Evolutionary conservation across 37 sponge, comb jelly and placozoan species (phyloP).

Genomic region (Bolinopsis microptera): DNA sequence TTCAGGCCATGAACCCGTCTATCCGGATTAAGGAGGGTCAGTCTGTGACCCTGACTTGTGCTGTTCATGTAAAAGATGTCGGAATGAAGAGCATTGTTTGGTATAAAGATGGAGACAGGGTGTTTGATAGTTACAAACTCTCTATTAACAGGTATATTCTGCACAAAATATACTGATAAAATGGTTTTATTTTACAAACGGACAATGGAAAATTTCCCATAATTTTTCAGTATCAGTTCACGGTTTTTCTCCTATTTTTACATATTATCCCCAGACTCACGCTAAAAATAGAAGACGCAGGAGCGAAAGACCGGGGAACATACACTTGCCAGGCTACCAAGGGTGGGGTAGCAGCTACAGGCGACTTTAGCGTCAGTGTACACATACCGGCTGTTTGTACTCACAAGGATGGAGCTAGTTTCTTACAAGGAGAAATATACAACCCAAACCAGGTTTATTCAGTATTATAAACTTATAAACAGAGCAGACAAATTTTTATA

Average conservation of each 20-base stretch:
- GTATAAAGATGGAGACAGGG: background rate
- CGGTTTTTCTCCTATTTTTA: background rate
- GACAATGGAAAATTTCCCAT: too few relatives aligned
- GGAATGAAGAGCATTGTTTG: constrained; percentile 12
- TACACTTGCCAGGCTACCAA: constrained; percentile 27
- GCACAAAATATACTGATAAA: background rate
- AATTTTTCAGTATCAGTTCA: background rate
- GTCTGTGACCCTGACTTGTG: background rate
- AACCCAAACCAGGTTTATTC: constrained; percentile 39
- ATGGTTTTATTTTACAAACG: too few relatives aligned
- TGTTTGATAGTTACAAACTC: background rate
- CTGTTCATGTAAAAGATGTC: background rate
- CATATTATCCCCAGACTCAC: background rate
- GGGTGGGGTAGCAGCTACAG: background rate
- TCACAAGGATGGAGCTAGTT: constrained; percentile 1
- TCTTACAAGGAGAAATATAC: background rate
- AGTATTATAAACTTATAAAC: too few relatives aligned
- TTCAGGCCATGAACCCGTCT: constrained; percentile 22
- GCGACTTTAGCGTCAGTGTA: background rate
- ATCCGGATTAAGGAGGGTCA: background rate
- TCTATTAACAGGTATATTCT: background rate
- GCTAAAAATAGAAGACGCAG: background rate
- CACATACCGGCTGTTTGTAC: background rate
- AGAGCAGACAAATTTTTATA: too few relatives aligned
- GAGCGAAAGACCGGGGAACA: background rate